Evolutionary conservation across 1,140 invertebrate genomes (phyloP).

Genomic region (Aradophagus sp.): DNA sequence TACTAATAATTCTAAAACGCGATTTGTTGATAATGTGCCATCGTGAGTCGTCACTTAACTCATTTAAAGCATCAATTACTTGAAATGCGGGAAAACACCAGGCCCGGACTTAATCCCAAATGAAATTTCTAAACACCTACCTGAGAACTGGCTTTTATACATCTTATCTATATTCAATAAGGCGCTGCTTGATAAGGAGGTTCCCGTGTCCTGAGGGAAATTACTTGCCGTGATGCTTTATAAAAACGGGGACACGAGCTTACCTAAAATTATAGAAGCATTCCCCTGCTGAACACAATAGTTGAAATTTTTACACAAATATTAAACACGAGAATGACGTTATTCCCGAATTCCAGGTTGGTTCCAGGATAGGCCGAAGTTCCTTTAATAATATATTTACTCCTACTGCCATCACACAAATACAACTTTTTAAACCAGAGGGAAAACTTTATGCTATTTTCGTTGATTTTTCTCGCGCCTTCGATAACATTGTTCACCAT

Average conservation of each 20-base stretch:
- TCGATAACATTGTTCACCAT: conserved; percentile 11
- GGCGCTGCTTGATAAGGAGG: neutral
- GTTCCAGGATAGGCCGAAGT: neutral
- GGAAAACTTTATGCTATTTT: conserved; percentile 23
- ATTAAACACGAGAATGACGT: neutral
- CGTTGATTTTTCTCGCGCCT: conserved; percentile 16
- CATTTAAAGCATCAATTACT: neutral
- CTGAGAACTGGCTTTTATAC: conserved; percentile 5
- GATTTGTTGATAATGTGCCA: neutral
- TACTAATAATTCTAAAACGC: neutral
- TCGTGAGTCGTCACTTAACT: neutral
- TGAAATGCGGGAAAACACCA: too few species aligned
- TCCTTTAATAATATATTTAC: conserved; percentile 6
- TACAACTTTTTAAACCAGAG: conserved; percentile 10
- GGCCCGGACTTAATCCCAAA: conserved; percentile 1
- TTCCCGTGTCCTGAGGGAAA: neutral
- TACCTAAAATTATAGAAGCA: conserved; percentile 20
- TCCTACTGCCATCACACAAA: conserved; percentile 3
- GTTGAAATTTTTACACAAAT: conserved; percentile 16
- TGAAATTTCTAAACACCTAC: conserved; percentile 3
- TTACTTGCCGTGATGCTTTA: conserved; percentile 6
- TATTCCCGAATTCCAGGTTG: conserved; percentile 1
- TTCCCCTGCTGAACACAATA: conserved; percentile 9
- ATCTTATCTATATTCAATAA: conserved; percentile 1
- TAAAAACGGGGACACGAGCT: conserved; percentile 12